Conservation (phyloP, 2,888 invertebrate genomes). For the Orthonychiurus folsomi region DNA sequence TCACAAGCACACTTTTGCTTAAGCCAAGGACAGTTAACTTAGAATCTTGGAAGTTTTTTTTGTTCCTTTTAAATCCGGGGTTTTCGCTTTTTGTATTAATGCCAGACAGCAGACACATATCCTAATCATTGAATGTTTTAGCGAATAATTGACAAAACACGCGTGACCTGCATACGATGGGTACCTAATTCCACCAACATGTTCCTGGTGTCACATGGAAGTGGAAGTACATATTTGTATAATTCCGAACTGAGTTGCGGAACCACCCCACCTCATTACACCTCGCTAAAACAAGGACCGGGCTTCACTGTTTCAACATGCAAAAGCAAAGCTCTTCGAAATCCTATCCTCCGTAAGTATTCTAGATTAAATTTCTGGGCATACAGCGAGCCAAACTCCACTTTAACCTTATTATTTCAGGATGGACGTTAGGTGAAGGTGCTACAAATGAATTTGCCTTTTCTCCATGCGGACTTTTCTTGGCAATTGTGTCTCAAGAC, state of each 20-base stretch:
- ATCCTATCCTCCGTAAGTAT: conserved; percentile 91
- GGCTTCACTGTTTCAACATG: conserved; percentile 90
- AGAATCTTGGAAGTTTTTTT: no score
- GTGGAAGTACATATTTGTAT: conserved; percentile 75
- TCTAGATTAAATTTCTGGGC: no score
- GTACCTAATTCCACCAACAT: conserved; percentile 88
- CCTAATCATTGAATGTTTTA: no score
- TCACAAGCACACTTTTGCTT: no score
- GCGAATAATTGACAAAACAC: conserved; percentile 85
- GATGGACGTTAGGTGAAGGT: conserved; percentile 77
- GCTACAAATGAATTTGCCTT: conserved; percentile 95
- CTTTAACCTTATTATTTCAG: no score
- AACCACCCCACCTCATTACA: conserved; percentile 83
- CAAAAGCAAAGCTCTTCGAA: conserved; percentile 89
- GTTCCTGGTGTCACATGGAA: conserved; percentile 88
- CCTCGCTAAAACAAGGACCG: conserved; percentile 88
- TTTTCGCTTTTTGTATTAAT: no score
- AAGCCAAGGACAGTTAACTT: no score
- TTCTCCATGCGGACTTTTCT: conserved; percentile 83
- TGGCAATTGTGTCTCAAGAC: conserved; percentile 90
- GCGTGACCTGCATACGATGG: conserved; percentile 96
- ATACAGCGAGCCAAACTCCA: no score
- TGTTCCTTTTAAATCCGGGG: no score
- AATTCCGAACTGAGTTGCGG: conserved; percentile 90
- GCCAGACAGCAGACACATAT: no score